Conservation (phyloP, 2,113 vertebrate species). For the Callaeas wilsoni region DNA sequence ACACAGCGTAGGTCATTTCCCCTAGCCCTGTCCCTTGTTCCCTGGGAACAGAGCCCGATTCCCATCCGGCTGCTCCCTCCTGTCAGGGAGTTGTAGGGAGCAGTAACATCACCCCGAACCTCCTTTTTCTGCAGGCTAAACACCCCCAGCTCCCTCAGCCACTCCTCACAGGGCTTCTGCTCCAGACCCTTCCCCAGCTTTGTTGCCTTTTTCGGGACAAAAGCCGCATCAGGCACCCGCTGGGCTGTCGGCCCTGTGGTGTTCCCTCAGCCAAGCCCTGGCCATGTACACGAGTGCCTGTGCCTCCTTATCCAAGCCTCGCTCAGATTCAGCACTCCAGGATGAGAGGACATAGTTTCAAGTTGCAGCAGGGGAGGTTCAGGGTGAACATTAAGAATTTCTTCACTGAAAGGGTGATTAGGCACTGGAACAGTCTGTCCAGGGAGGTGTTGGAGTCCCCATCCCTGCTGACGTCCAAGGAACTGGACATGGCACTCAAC, state of each 20-base stretch:
- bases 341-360: background rate
- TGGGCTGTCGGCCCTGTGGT: rapidly evolving
- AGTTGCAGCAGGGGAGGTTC: background rate
- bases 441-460: background rate
- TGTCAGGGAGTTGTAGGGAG: background rate
- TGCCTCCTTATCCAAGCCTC: background rate
- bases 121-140: background rate
- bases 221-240: rapidly evolving
- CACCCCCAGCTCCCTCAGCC: background rate
- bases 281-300: rapidly evolving
- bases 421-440: background rate
- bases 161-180: background rate
- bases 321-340: rapidly evolving
- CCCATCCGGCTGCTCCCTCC: background rate
- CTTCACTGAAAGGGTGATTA: background rate
- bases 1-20: rapidly evolving
- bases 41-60: background rate
- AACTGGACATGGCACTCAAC: rapidly evolving
- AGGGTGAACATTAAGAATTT: background rate
- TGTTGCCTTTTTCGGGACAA: background rate
- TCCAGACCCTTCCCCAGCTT: background rate
- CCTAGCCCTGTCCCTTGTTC: background rate
- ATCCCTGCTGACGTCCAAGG: background rate
- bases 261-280: background rate
- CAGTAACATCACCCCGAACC: background rate